phyloP scores from a whole-genome alignment of 2,888 invertebrate species.

The Osedax fenrisi region DNA sequence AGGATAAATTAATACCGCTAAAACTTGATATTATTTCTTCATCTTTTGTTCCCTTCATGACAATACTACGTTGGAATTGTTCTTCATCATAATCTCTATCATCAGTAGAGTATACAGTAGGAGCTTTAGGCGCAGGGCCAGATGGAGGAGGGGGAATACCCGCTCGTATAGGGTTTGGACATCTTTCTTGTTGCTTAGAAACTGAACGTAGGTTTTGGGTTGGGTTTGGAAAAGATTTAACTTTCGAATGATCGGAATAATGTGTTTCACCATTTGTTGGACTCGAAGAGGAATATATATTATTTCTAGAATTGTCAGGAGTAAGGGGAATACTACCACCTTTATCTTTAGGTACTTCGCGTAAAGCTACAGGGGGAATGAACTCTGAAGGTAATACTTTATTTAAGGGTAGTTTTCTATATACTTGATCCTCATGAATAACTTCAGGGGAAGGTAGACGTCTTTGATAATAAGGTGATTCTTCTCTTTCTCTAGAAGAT shows the following conservation, averaged over 20 bases:
- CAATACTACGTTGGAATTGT: background rate
- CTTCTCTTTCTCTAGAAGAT: background rate
- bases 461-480: background rate
- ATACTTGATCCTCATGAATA: background rate
- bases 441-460: background rate
- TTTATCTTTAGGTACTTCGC: background rate
- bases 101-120: background rate
- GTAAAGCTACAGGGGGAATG: background rate
- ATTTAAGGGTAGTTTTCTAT: background rate
- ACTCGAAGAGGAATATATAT: background rate
- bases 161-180: background rate
- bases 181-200: background rate
- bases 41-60: background rate
- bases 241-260: background rate
- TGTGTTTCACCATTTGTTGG: no score
- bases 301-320: background rate
- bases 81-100: background rate
- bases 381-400: background rate
- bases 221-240: background rate
- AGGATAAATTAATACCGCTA: background rate
- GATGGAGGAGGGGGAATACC: background rate
- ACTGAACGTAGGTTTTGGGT: background rate
- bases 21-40: background rate
- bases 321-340: background rate
- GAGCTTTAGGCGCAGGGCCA: background rate